Evolutionary conservation across 2,113 vertebrate species (phyloP), one percentile per base, ranked within the genome.

Genomic region (Uria aalge): DNA sequence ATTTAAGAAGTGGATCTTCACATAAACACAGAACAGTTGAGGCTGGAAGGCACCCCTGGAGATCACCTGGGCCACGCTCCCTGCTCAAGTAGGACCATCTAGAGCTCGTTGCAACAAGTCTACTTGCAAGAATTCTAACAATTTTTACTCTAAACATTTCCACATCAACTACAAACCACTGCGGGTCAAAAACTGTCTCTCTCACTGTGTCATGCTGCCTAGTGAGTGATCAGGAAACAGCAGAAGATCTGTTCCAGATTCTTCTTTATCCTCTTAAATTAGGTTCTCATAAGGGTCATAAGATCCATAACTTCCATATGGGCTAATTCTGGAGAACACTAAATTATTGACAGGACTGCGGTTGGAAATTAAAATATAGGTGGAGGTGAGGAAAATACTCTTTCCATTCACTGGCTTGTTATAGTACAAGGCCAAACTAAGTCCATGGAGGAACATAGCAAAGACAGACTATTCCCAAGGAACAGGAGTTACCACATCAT

Each of bases 391-490:
- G 36, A 72, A 93, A 84, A 89, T 17, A 29, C 22, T 77, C 43
- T 74, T 88, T 62, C 47, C 1, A 0, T 69, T 92, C 24, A 56
- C 11, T 87, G 50, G 11, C 66, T 43, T 17, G 43, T 36, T 92
- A 59, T 10, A 89, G 55, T 4, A 60, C 27, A 78, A 89, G 77
- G 77, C 77, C 86, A 82, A 89, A 82, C 52, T 78, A 91, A 83
- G 34, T 82, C 85, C 43, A 34, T 12, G 56, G 56, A 88, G 76
- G 56, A 89, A 80, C 60, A 83, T 1, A 89, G 88, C 71, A 86
- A 81, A 90, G 52, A 71, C 21, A 86, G 72, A 88, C n/a, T 67
- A 87, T 95, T 96, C 64, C 96, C 94, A 92, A 85, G 95, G 73
- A 95, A 78, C 22, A 84, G 36, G 76, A 96, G 66, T 92, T 96